These are phyloP conservation scores for Cotesia typhae DNA, from an alignment of 1,140 invertebrate species.

Conservation along the genomic window DNA sequence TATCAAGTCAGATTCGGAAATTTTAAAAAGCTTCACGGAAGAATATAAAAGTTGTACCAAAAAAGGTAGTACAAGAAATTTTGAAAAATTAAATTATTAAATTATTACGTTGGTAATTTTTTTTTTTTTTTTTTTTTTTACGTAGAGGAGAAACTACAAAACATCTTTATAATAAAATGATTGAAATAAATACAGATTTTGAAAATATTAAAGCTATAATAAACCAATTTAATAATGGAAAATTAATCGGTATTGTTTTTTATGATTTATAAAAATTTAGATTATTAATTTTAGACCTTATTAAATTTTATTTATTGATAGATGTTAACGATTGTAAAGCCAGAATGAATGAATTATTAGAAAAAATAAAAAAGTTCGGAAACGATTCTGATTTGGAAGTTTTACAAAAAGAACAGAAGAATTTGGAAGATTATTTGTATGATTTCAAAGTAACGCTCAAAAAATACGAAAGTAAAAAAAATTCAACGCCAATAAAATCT, in stretches of 20 bases:
- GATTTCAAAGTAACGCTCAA: conserved; percentile 45
- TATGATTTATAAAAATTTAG: conserved; percentile 19
- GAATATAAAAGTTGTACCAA: conserved; percentile 41
- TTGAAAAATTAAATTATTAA: conserved; percentile 29
- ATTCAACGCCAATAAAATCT: conserved; percentile 30
- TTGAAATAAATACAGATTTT: conserved; percentile 48
- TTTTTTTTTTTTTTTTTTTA: background rate
- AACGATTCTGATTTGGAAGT: conserved; percentile 40
- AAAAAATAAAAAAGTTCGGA: conserved; percentile 56
- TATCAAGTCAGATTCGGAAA: conserved; percentile 51
- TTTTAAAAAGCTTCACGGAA: conserved; percentile 45
- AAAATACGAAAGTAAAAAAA: conserved; percentile 48
- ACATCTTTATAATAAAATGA: conserved; percentile 39
- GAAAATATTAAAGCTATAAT: conserved; percentile 44
- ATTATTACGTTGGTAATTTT: no score
- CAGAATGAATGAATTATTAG: conserved; percentile 52
- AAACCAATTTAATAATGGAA: conserved; percentile 39
- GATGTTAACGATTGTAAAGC: conserved; percentile 51
- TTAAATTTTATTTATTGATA: conserved; percentile 37
- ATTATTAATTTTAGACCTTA: conserved; percentile 17
- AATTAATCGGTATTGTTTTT: conserved; percentile 50
- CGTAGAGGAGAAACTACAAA: background rate
- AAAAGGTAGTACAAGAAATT: conserved; percentile 52
- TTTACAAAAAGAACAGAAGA: conserved; percentile 47
- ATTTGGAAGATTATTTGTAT: conserved; percentile 47